Evolutionary conservation across 2,888 invertebrate genomes (phyloP), one percentile per base, ranked within the genome.

Genomic region (Drosophila borborema): DNA sequence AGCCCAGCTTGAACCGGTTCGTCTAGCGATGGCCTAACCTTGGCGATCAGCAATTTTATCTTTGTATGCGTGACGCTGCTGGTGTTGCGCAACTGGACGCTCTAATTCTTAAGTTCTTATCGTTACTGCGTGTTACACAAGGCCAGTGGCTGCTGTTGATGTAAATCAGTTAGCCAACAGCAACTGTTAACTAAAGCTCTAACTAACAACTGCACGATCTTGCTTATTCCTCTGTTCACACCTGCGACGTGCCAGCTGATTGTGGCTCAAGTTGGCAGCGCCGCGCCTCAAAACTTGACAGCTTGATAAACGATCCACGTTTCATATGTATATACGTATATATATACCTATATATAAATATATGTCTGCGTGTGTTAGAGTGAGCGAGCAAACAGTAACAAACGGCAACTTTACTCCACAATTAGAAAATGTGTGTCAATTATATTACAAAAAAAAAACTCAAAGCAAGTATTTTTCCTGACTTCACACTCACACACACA

Each of bases 391-490:
- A 63, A 56, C 68, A 76, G 64, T 56, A 70, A 65, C 65, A 74
- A 74, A 60, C 74, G 46, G 48, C 73, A 49, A 73, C 60, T 77
- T 77, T 59, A 76, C 71, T 79, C 72, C 79, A 86, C 84, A 83
- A 83, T 84, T 84, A 81, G 87, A 85, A 82, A 86, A 85, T 84
- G 84, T 85, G 85, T 85, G 84, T 85, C 84, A 85, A 86, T 86
- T 86, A 82, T 75, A 84, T 86, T 84, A 80, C 60, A 78, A 53
- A 53, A 61, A 48, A 69, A 58, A 63, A 61, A 60, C 72, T 68
- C 77, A 66, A 79, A 69, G 74, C 68, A 56, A 73, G 77, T 73
- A 84, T 72, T 86, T 84, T 84, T 82, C 87, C 84, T 72, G 77
- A 80, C 84, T 86, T 70, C 59, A 62, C 67, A 63, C 40, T 59